A percentile compares a stretch with the other conserved stretches of the same genome.
phyloP scores from a whole-genome alignment of 2,888 invertebrate genomes.

The Cephus pulcher region DNA sequence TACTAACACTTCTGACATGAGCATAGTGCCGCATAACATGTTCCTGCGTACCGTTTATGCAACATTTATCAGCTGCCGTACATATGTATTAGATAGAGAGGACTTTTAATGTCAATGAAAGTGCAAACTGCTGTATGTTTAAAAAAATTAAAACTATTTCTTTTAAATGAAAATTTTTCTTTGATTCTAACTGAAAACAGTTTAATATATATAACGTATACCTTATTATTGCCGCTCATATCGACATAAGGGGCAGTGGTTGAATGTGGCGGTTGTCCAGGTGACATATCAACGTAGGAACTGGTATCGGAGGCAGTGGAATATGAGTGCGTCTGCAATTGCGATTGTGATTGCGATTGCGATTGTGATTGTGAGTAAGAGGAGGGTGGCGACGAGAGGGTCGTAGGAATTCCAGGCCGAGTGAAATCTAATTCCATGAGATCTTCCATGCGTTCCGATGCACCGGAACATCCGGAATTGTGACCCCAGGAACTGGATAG shows the following conservation, averaged over 20 bases:
- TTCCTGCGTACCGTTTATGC: no score
- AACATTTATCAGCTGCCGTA: no score
- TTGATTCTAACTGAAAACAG: background rate
- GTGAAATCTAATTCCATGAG: conserved; percentile 86
- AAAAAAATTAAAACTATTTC: conserved; percentile 13
- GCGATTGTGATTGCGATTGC: conserved; percentile 44
- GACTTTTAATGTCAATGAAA: background rate
- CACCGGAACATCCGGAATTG: conserved; percentile 67
- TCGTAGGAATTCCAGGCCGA: conserved; percentile 56
- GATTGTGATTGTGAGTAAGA: conserved; percentile 34
- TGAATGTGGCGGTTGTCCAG: conserved; percentile 53
- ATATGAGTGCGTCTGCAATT: conserved; percentile 56
- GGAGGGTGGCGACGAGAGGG: conserved; percentile 51
- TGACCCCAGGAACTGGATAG: conserved; percentile 69
- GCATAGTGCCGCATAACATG: no score
- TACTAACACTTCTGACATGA: no score
- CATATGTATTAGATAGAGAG: no score
- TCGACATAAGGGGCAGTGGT: conserved; percentile 62
- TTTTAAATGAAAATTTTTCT: background rate
- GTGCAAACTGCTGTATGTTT: background rate
- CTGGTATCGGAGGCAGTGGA: conserved; percentile 65
- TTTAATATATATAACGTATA: conserved; percentile 20
- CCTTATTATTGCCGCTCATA: conserved; percentile 63
- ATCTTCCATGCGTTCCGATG: conserved; percentile 78
- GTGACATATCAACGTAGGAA: conserved; percentile 69